Evolutionary conservation across 1,140 invertebrate genomes (phyloP), one percentile per base, ranked within the genome.

Genomic region (Scaptomyza hsui): DNA sequence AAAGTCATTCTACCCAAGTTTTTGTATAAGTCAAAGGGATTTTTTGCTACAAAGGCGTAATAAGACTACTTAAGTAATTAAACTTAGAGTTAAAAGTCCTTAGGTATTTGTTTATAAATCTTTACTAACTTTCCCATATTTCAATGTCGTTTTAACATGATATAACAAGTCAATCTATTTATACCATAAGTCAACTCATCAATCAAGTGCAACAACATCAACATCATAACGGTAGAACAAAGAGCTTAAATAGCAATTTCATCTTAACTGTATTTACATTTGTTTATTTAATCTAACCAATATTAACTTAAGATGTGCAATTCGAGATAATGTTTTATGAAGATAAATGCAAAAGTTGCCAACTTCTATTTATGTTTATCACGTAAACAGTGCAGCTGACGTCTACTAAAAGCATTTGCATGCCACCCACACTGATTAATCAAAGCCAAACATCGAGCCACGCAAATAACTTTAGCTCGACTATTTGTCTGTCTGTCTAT

Each of bases 371-470:
- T 49, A 53, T 49, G 42, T 35, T 39, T 48, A 70, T 70, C 51
- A 55, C 60, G 44, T 55, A 44, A 15, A 29, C 6, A 10, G 16
- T 37, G 13, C 18, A 37, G 59, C 49, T 70, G 51, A 35, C 57
- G 29, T 19, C 53, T 57, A 44, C 35, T 48, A 32, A 39, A 41
- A 53, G 59, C 41, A 53, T 53, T 53, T 53, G 59, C 65, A 62
- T 69, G 32, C 1, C 3, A n/a, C 35, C 51, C 42, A 63, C 60
- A 44, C 51, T 49, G 60, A 56, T 63, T 70, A 70, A 70, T 70
- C 67, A 56, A 48, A 63, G 59, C 32, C 16, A 48, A 41, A 32
- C 59, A 51, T 10, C 47, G 5, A 24, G 37, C 48, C 2, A 26
- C n/a, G n/a, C n/a, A n/a, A n/a, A n/a, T 29, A 41, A 41, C 35